Evolutionary conservation across 2,797 vertebrate species (phyloP).

Genomic region (Tauraco hartlaubi): DNA sequence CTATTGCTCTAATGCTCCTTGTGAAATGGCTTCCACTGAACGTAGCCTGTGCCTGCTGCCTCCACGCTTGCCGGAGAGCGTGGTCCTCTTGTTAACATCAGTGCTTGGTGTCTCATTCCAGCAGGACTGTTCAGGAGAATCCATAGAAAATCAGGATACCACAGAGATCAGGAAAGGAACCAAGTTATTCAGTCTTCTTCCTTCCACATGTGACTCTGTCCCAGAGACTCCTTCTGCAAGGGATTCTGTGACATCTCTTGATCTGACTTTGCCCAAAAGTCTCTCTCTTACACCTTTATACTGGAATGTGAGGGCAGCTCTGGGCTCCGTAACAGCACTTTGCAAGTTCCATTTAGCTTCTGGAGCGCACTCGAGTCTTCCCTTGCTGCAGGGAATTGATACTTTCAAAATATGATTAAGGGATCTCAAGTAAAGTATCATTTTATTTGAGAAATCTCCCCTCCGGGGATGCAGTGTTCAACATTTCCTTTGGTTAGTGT

Average conservation of each 20-base stretch:
- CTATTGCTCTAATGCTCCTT: background rate
- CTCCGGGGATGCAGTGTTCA: background rate
- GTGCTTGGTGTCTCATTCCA: background rate
- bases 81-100: accelerated
- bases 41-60: background rate
- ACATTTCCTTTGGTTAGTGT: constrained; percentile 54
- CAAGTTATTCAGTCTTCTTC: background rate
- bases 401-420: background rate
- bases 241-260: background rate
- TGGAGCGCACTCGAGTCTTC: background rate
- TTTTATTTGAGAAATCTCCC: constrained; percentile 35
- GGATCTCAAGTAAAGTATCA: background rate
- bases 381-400: background rate
- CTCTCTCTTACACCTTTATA: background rate
- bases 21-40: background rate
- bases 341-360: background rate
- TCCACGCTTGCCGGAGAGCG: background rate
- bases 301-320: background rate
- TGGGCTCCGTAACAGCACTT: background rate
- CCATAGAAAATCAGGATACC: background rate
- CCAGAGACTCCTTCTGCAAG: background rate
- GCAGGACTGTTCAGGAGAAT: background rate
- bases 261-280: background rate
- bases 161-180: background rate
- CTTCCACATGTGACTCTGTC: background rate